Evolutionary conservation across 2,888 invertebrate genomes (phyloP), one percentile per base, ranked within the genome.

Genomic region (Nemotelus nigrinus): DNA sequence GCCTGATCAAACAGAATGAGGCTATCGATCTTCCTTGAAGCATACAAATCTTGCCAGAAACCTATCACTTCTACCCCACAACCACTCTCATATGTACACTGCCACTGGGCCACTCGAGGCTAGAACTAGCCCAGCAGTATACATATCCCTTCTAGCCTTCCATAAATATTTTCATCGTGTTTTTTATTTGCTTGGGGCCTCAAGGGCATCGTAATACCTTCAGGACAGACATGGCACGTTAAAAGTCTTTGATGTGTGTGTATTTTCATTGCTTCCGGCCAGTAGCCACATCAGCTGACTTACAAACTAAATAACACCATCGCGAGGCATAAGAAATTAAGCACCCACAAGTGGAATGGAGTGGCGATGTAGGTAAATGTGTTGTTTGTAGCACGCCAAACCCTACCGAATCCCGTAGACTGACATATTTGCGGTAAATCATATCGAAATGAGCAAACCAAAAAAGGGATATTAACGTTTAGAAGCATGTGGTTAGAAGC

Each of bases 401-500:
- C 25, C 25, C 0, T 25, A 25, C 10, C 10, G 53, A 10, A 44
- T 65, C 8, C 47, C 65, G 44, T 10, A 65, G 65, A 65, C 65
- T 65, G 65, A 65, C 44, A 65, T 41, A 44, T 65, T 8, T 8
- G 65, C 4, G 65, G 45, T 44, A 64, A 65, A 45, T 65, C 65
- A 44, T 65, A 65, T 65, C 25, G 65, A 45, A 65, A 10, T 65
- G 44, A 44, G 65, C 45, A n/a, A 65, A 65, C 65, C 65, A 3
- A 65, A 65, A 65, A 44, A 25, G 25, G 65, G 45, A 45, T 45
- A 44, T 65, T 44, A 65, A 10, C 45, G 65, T 45, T 65, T 65
- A 45, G 8, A n/a, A 65, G 39, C 53, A 53, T 10, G 53, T 10
- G 7, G 10, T 53, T 53, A 53, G 53, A 53, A 53, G 53, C 53